These are phyloP conservation scores for Hylaeus volcanicus DNA, from an alignment of 1,140 invertebrate genomes.

Conservation along the genomic window DNA sequence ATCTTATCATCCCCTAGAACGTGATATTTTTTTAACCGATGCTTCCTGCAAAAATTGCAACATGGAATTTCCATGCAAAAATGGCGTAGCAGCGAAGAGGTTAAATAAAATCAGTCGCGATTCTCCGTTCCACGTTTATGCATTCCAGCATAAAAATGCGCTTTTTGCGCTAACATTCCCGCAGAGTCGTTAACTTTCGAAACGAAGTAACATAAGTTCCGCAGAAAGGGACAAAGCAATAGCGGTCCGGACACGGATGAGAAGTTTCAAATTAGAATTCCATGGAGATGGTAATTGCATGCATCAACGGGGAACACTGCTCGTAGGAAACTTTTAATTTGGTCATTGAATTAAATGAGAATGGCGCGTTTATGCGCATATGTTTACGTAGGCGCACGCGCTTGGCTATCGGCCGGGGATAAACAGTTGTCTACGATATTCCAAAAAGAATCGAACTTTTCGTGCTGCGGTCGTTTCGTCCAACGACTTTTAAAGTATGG, in stretches of 20 bases:
- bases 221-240: constrained; percentile 8
- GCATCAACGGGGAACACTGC: constrained; percentile 50
- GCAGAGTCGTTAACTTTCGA: not conserved
- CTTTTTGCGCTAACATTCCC: not conserved
- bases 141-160: not conserved
- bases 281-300: constrained; percentile 51
- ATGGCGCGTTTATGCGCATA: constrained; percentile 41
- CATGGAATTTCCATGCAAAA: too few relatives aligned
- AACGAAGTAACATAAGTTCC: not conserved
- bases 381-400: not conserved
- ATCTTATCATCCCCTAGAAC: too few relatives aligned
- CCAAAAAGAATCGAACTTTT: constrained; percentile 16
- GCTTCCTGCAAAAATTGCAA: too few relatives aligned
- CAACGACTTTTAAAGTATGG: not conserved
- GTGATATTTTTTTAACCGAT: too few relatives aligned
- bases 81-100: too few relatives aligned
- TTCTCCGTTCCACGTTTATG: too few relatives aligned
- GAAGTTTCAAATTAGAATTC: constrained; percentile 31
- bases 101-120: too few relatives aligned
- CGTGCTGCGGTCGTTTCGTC: not conserved
- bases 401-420: not conserved
- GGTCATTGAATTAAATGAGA: constrained; percentile 58
- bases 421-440: constrained; percentile 4
- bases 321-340: constrained; percentile 62
- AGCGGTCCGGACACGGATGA: not conserved